Percentiles rank a stretch among this genome's conserved stretches.
Conservation (phyloP, 2,797 vertebrate species). For the Rallus crepitans region DNA sequence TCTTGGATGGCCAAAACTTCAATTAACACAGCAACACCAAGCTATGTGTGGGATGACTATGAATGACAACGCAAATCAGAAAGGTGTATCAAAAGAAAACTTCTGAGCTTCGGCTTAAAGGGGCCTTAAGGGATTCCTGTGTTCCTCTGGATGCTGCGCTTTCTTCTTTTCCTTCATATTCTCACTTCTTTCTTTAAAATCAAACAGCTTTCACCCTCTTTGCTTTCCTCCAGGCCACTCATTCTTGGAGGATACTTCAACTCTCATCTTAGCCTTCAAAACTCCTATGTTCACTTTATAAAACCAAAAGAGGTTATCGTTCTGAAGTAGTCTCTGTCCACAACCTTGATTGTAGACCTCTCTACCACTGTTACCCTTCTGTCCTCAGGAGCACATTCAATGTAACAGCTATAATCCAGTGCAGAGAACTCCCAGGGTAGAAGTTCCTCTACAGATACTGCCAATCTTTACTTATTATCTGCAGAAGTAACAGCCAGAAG, state of each 20-base stretch:
- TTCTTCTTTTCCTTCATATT: not conserved
- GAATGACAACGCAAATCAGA: not conserved
- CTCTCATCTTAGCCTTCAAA: not conserved
- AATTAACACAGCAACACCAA: constrained; percentile 26
- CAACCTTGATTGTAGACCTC: not conserved
- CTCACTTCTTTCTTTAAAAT: not conserved
- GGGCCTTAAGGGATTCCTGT: not conserved
- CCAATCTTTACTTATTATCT: not conserved
- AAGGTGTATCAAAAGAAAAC: not conserved
- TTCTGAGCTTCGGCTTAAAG: not conserved
- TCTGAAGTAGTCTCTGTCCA: not conserved
- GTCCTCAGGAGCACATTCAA: not conserved
- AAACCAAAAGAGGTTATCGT: not conserved
- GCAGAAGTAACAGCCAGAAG: not conserved
- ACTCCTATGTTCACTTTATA: not conserved
- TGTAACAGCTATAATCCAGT: not conserved
- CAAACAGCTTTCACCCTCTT: not conserved
- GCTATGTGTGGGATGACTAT: not conserved
- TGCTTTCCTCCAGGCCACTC: not conserved
- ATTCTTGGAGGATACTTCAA: not conserved
- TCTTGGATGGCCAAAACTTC: not conserved
- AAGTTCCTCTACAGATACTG: not conserved
- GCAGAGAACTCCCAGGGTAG: not conserved
- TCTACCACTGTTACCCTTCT: not conserved
- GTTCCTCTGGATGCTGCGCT: not conserved